Conservation (phyloP, 2,797 vertebrate genomes). For the Chrysocyon brachyurus region DNA sequence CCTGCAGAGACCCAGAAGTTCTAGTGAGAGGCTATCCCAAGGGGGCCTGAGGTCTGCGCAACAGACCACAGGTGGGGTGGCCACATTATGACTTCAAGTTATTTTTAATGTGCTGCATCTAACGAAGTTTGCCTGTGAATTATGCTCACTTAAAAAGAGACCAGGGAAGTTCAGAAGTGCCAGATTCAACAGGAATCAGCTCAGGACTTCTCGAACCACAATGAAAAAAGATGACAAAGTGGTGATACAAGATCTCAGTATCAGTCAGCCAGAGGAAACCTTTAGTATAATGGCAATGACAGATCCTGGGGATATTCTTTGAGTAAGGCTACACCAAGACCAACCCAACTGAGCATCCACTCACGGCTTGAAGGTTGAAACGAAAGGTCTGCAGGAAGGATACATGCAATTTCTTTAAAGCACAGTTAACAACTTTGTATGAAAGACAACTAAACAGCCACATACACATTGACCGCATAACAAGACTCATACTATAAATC, state of each 20-base stretch:
- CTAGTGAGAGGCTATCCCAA: background rate
- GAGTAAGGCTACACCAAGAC: background rate
- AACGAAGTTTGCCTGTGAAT: background rate
- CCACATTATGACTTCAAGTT: background rate
- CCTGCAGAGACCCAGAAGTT: background rate
- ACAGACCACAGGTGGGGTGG: background rate
- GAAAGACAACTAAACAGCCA: background rate
- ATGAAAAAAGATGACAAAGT: background rate
- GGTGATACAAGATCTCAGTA: background rate
- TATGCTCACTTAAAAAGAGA: conserved; percentile 31
- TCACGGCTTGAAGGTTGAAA: conserved; percentile 6
- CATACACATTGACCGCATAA: background rate
- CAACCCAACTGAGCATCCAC: background rate
- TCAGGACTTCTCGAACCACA: background rate
- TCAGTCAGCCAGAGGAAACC: conserved; percentile 18
- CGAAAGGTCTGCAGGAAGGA: background rate
- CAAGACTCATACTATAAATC: background rate
- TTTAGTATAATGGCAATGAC: background rate
- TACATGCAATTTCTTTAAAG: background rate
- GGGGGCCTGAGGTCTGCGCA: too few relatives aligned
- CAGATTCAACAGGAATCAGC: background rate
- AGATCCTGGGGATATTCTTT: background rate
- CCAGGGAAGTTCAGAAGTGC: conserved; percentile 27
- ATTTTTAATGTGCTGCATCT: conserved; percentile 12
- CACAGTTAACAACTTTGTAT: background rate